Percentiles rank a stretch among this genome's conserved stretches.
Evolutionary conservation across 2,113 vertebrate genomes (phyloP).

Genomic region (Halichoeres trimaculatus): DNA sequence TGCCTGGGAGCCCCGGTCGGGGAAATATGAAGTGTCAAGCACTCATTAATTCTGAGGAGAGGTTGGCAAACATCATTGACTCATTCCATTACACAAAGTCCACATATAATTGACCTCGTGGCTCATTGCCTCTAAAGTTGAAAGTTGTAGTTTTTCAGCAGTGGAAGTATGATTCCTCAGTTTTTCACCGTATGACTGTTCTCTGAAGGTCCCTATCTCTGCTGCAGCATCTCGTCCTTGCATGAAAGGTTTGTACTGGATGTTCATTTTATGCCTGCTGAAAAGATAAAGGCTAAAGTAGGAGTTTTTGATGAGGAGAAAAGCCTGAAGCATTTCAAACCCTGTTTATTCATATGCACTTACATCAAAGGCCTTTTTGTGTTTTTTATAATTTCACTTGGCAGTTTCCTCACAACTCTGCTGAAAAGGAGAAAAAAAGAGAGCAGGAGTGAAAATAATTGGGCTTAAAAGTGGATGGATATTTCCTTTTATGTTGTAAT

Average conservation of each 20-base stretch:
- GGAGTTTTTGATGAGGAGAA: conserved; percentile 54
- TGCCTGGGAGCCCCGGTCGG: conserved; percentile 52
- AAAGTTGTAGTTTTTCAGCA: conserved; percentile 48
- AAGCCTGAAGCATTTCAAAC: conserved; percentile 64
- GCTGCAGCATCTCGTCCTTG: conserved; percentile 26
- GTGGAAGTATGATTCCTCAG: not conserved
- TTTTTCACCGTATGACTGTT: not conserved
- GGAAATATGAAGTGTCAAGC: conserved; percentile 76
- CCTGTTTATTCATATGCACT: conserved; percentile 63
- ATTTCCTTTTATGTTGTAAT: conserved; percentile 67
- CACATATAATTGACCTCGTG: conserved; percentile 74
- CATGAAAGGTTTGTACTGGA: conserved; percentile 37
- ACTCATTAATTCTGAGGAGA: conserved; percentile 74
- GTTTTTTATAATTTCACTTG: conserved; percentile 66
- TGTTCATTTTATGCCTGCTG: conserved; percentile 58
- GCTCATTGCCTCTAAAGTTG: conserved; percentile 60
- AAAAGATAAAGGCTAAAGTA: conserved; percentile 59
- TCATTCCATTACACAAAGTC: conserved; percentile 74
- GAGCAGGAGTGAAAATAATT: conserved; percentile 45
- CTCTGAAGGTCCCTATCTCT: conserved; percentile 24
- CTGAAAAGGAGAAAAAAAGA: conserved; percentile 24
- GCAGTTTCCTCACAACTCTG: conserved; percentile 48
- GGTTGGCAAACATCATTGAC: conserved; percentile 74
- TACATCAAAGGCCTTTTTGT: conserved; percentile 72
- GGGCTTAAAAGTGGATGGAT: conserved; percentile 48